phyloP scores from a whole-genome alignment of 2,797 vertebrate species.

The Alca torda region DNA sequence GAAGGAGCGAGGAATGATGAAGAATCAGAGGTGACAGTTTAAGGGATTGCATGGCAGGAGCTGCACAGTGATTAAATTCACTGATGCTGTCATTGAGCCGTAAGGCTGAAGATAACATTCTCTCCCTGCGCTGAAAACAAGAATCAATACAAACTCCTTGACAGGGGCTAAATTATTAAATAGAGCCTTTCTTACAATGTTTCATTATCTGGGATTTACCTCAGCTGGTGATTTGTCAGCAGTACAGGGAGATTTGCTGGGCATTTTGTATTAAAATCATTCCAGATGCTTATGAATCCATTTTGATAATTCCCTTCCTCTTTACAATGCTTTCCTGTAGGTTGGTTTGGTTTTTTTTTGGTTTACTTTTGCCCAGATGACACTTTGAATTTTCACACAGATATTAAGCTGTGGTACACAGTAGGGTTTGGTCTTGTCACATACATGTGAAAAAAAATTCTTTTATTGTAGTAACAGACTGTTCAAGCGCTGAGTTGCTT shows the following conservation, averaged over 20 bases:
- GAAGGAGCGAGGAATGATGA: slow-evolving; percentile 56
- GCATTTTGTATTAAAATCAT: slow-evolving; percentile 73
- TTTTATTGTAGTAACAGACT: neutral
- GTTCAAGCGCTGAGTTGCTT: neutral
- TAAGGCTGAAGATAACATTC: slow-evolving; percentile 83
- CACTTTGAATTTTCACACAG: slow-evolving; percentile 16
- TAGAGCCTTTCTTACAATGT: slow-evolving; percentile 77
- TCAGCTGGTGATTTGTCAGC: slow-evolving; percentile 72
- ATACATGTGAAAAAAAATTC: too few species aligned
- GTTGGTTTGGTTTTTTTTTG: neutral
- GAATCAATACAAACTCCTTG: slow-evolving; percentile 87
- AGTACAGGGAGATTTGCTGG: slow-evolving; percentile 70
- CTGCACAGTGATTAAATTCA: slow-evolving; percentile 83
- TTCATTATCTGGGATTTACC: slow-evolving; percentile 85
- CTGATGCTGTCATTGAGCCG: slow-evolving; percentile 82
- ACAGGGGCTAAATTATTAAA: slow-evolving; percentile 91
- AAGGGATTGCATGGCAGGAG: slow-evolving; percentile 67
- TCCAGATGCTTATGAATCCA: slow-evolving; percentile 65
- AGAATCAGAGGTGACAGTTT: slow-evolving; percentile 72
- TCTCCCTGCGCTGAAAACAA: slow-evolving; percentile 85
- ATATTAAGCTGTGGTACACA: neutral
- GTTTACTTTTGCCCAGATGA: slow-evolving; percentile 37
- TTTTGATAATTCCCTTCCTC: slow-evolving; percentile 76
- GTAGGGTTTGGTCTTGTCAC: neutral
- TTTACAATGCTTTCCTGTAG: slow-evolving; percentile 17